Evolutionary conservation across 2,888 invertebrate species (phyloP), one percentile per base, ranked within the genome.

Genomic region (Shargacucullia verbasci): DNA sequence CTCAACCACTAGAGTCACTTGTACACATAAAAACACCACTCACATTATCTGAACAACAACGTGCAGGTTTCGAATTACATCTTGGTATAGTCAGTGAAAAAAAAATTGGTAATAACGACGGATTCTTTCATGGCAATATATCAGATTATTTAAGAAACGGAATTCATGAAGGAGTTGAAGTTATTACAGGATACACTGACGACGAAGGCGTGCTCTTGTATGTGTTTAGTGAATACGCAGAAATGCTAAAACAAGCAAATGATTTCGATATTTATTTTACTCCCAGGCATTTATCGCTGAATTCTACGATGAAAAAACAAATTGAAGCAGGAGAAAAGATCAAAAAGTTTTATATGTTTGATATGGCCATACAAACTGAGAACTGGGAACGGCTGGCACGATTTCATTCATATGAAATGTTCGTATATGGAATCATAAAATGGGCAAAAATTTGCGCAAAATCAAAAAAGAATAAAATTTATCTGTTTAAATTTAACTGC

Each of bases 161-260:
- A 31, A 86, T 86, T 5, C 84, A 94, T 41, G 73, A 80, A 52
- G 81, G 63, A 10, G 88, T 95, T 0, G 96, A 96, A 0, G 94
- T 96, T 83, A 95, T 97, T 82, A 88, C 95, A 20, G 97, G 97
- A 1, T 83, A 96, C 3, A 97, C 95, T 25, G 94, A 94, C 1
- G 95, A 96, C 45, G 97, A 97, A 86, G 97, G 97, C 20, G 15
- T 71, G 10, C 6, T 78, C 3, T 27, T 76, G 6, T 53, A 46
- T 14, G 14, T 55, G 0, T 55, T 54, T 34, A 13, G 48, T 6
- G 60, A 74, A 34, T n/a, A 62, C 27, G 46, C 71, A 27, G 63
- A 56, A n/a, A 59, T 69, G 35, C 35, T 79, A 6, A 29, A 59
- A 6, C 66, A 72, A 57, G 69, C 73, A 0, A 79, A 81, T 34